A percentile compares a stretch with the other conserved stretches of the same genome.
These are phyloP conservation scores for Nephrotoma flavescens DNA, from an alignment of 2,888 invertebrate species.

Conservation along the genomic window DNA sequence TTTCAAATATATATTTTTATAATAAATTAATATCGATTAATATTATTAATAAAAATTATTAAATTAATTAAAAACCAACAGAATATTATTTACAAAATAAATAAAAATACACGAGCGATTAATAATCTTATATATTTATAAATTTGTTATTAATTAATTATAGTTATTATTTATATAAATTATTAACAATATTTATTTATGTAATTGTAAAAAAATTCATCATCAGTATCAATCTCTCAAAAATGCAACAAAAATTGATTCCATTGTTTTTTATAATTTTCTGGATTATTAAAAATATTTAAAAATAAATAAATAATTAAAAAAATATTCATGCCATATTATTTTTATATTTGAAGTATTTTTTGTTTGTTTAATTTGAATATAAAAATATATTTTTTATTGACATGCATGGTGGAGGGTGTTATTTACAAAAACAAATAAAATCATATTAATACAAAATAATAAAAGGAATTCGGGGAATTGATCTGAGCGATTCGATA, in stretches of 20 bases:
- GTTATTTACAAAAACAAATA: neutral
- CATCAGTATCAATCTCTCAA: neutral
- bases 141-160: neutral
- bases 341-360: neutral
- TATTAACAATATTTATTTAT: neutral
- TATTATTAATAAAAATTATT: neutral
- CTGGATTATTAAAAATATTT: neutral
- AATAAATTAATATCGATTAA: neutral
- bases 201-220: neutral
- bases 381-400: neutral
- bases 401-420: neutral
- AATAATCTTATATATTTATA: neutral
- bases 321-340: neutral
- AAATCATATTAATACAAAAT: neutral
- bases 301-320: constrained; percentile 4
- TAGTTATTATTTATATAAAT: neutral
- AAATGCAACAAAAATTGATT: neutral
- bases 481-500: neutral
- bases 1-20: neutral
- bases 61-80: neutral
- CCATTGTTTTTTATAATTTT: neutral
- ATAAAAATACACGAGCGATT: neutral
- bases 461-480: neutral
- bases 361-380: constrained; percentile 6
- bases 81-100: neutral